Conservation (phyloP, 2,113 vertebrate genomes). For the Antigone vipio region DNA sequence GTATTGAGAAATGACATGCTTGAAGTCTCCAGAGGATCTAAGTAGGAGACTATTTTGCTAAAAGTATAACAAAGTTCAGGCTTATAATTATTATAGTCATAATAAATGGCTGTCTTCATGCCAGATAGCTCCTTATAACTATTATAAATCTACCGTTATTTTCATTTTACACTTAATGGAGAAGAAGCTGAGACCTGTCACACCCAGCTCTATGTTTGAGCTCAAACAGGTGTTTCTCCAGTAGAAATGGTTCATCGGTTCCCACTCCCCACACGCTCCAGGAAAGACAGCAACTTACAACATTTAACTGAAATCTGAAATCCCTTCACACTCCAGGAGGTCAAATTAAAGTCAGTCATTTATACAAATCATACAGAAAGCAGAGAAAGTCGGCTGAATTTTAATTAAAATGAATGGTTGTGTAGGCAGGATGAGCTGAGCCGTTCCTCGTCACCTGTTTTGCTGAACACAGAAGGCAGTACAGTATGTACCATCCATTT, state of each 20-base stretch:
- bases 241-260: neutral
- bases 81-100: neutral
- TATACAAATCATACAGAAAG: constrained; percentile 32
- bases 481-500: neutral
- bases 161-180: neutral
- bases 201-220: neutral
- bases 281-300: neutral
- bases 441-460: neutral
- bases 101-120: constrained; percentile 10
- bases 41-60: neutral
- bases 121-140: neutral
- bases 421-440: constrained; percentile 21
- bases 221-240: constrained; percentile 12
- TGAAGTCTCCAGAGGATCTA: neutral
- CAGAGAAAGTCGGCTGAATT: neutral
- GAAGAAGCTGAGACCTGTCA: neutral
- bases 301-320: constrained; percentile 12
- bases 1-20: accelerated
- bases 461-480: constrained; percentile 12
- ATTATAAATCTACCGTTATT: neutral
- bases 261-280: neutral
- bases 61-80: neutral
- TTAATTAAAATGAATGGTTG: constrained; percentile 55
- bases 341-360: constrained; percentile 61
- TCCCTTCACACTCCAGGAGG: constrained; percentile 33